Evolutionary conservation across 2,113 vertebrate species (phyloP), one percentile per base, ranked within the genome.

Genomic region (Elaphurus davidianus): DNA sequence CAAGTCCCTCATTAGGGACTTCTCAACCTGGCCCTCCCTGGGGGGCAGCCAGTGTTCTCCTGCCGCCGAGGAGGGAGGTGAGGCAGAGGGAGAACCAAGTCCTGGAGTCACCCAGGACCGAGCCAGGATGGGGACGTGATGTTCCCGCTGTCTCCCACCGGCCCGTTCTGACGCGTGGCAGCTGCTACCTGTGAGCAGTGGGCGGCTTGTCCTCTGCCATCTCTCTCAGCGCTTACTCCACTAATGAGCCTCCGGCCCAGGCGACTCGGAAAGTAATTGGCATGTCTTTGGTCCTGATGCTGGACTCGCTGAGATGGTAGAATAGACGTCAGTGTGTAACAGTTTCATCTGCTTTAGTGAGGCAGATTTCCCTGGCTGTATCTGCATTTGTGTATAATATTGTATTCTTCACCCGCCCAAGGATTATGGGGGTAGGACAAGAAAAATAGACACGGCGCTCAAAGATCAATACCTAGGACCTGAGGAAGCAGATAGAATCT

Each of bases 181-280:
- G 87, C 78, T 50, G 57, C 27, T 33, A 78, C 85, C 84, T 88
- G 84, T 52, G 86, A 71, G 30, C 28, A 36, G 83, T 55, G 92
- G 90, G 84, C 0, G 0, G 81, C 9, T 1, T 57, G 45, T 60
- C 95, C 97, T 87, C 74, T 54, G 23, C 62, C 19, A 11, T 43
- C 54, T 12, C 23, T 88, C 64, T 12, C 59, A 28, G 64, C 47
- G 2, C 3, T 83, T 76, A 89, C 25, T 30, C 76, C 30, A 86
- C 50, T 97, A 87, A 98, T 81, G 95, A 97, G 28, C n/a, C 82
- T 94, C 50, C 93, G 92, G 43, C 33, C 19, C 54, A 88, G 54
- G 78, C 14, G 71, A 33, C 43, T 83, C 76, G 23, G 57, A 36
- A 89, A 92, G 36, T 3, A 74, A 91, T 25, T 94, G 88, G 50